phyloP scores from a whole-genome alignment of 2,113 vertebrate species.

The Centropus unirufus region DNA sequence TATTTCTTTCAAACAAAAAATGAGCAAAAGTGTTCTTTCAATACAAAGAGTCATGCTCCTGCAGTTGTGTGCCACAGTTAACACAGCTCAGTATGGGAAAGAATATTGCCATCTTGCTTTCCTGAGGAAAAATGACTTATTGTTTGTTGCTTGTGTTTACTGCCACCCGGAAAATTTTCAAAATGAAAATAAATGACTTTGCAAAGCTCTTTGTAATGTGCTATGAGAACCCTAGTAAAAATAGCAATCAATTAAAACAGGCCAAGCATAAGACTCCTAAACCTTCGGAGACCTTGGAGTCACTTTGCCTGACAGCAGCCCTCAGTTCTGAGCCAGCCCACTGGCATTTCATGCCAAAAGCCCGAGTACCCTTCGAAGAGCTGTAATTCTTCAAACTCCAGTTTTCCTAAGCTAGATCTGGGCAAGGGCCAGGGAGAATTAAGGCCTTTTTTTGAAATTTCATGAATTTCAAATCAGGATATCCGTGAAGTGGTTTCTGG shows the following conservation, averaged over 20 bases:
- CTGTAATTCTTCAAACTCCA: neutral
- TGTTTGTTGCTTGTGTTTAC: neutral
- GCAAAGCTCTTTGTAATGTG: neutral
- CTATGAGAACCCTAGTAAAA: neutral
- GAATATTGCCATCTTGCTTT: neutral
- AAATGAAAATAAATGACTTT: constrained; percentile 12
- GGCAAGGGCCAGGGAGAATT: neutral
- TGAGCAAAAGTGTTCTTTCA: neutral
- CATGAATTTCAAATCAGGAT: neutral
- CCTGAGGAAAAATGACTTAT: neutral
- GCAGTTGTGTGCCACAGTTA: neutral
- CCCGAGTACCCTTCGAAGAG: accelerated
- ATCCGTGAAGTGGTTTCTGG: neutral
- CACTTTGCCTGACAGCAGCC: neutral
- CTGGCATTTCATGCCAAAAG: neutral
- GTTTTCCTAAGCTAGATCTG: neutral
- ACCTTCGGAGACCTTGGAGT: neutral
- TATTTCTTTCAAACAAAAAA: constrained; percentile 10
- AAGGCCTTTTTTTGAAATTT: neutral
- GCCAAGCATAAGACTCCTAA: neutral
- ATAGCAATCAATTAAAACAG: constrained; percentile 11
- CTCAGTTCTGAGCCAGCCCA: neutral
- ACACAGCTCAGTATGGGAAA: neutral
- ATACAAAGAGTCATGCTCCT: neutral
- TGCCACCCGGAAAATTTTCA: neutral